Base-by-base conservation (phyloP, 35 echinoderm and acorn worm species). In the Lytechinus variegatus region DNA sequence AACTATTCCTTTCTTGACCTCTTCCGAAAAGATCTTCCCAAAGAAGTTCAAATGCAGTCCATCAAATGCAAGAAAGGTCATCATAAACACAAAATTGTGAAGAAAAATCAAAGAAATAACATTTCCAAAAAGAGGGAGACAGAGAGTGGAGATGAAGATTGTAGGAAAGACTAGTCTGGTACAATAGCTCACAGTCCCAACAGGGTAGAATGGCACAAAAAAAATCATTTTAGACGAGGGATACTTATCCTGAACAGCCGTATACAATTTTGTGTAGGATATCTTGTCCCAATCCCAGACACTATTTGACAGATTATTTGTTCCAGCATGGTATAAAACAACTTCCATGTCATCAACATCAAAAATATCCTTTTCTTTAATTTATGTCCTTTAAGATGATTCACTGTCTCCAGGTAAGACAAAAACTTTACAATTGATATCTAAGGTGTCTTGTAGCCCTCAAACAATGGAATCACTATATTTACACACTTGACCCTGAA, bases 31-130 rank as follows among this genome's bases (percentile, higher is more conserved):
- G 1, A 52, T 10, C 87, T 89, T 89, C 19, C 87, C 87, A 28
- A 89, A 53, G 52, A 89, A 89, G 51, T 89, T 89, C 5, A 89
- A 27, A 19, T 89, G 87, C 27, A 89, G 87, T 33, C 87, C 87
- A 44, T 44, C 33, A 44, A 1, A 44, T 1, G 33, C 33, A 44
- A 44, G n/a, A 44, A 44, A 44, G 33, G 2, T 44, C 33, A 89
- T 89, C 87, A 53, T 5, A 89, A 10, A 0, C 21, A 53, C 29
- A 13, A 89, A 11, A 89, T 8, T 5, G 21, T 89, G 87, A 33
- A 89, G 87, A 89, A 3, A 89, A 19, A 89, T 89, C 87, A 0
- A 89, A 27, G 19, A 89, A 89, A 12, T 44, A 44, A 44, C 33
- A 44, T 8, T 89, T 89, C 1, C 7, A 89, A 27, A 89, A 89